Conservation (phyloP, 2,113 vertebrate genomes). For the Prochilodus magdalenae region DNA sequence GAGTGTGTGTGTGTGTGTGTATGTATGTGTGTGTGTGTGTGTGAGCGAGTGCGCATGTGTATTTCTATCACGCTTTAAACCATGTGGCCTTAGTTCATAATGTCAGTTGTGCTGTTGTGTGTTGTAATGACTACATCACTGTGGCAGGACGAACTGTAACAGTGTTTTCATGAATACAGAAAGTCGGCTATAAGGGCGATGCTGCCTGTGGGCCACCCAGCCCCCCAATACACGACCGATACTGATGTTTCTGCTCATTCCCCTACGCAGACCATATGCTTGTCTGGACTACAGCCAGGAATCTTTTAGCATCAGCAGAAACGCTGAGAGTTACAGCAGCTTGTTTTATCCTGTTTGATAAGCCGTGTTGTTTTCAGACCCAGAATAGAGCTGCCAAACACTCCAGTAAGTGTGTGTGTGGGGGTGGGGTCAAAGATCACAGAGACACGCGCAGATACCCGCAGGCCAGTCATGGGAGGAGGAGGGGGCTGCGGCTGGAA, state of each 20-base stretch:
- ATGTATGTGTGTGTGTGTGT: too few relatives aligned
- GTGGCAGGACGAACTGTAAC: too few relatives aligned
- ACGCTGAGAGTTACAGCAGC: background rate
- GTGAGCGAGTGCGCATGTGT: too few relatives aligned
- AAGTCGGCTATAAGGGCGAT: background rate
- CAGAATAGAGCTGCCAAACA: background rate
- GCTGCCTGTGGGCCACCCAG: background rate
- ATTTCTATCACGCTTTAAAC: too few relatives aligned
- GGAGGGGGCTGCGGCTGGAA: conserved; percentile 38
- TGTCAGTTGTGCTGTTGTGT: too few relatives aligned
- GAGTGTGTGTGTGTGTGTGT: too few relatives aligned
- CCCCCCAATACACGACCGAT: background rate
- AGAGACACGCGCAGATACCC: background rate
- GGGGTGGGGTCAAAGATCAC: conserved; percentile 23
- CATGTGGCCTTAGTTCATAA: too few relatives aligned
- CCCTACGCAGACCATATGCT: background rate
- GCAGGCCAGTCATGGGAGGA: background rate
- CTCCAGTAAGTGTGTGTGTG: background rate
- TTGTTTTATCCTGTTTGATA: conserved; percentile 54
- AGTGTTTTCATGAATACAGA: too few relatives aligned
- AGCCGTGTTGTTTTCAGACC: conserved; percentile 41
- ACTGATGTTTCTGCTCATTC: background rate
- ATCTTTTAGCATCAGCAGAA: background rate
- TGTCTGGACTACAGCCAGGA: background rate
- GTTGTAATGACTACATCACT: too few relatives aligned